Evolutionary conservation across 2,888 invertebrate species (phyloP), one percentile per base, ranked within the genome.

Genomic region (Campopleginae sp.): DNA sequence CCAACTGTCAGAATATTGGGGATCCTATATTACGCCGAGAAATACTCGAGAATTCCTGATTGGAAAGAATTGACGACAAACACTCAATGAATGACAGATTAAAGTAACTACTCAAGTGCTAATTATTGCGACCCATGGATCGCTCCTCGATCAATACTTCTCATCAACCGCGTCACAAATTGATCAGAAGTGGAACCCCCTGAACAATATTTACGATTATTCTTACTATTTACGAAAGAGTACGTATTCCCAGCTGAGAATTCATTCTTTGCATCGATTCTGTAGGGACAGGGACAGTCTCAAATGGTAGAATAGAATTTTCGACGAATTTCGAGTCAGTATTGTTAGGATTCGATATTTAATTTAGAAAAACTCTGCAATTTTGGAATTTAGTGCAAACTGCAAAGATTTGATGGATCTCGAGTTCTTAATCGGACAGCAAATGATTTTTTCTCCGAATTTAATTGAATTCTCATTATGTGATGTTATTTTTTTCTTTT

Each of bases 1-100:
- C 31, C 38, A 19, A 27, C 27, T 71, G 75, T 19, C 63, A 72
- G 74, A 68, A 74, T 48, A 46, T 68, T 46, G 58, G 76, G 70
- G 68, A 66, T 46, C 48, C 27, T 19, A 33, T 70, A 31, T 54
- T 77, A 63, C 63, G 68, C 17, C 63, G 68, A 58, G 44, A 74
- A 84, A 68, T 51, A 61, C 51, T 85, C 74, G 72, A 77, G 72
- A 17, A 38, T 27, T 81, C 48, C 81, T 78, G 81, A 85, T 85
- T 78, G 74, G 46, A 31, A 74, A 84, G 51, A 78, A 85, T 81
- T 70, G 72, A 81, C 72, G 84, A 63, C 48, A 19, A 33, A 61
- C 31, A 63, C 51, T 54, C 19, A 58, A 72, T 74, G 17, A 68
- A 44, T 38, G 51, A 63, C 68, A 51, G 31, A 81, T 78, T 81